Evolutionary conservation across 1,140 invertebrate genomes (phyloP).

Genomic region (Venustaconcha ellipsiformis): DNA sequence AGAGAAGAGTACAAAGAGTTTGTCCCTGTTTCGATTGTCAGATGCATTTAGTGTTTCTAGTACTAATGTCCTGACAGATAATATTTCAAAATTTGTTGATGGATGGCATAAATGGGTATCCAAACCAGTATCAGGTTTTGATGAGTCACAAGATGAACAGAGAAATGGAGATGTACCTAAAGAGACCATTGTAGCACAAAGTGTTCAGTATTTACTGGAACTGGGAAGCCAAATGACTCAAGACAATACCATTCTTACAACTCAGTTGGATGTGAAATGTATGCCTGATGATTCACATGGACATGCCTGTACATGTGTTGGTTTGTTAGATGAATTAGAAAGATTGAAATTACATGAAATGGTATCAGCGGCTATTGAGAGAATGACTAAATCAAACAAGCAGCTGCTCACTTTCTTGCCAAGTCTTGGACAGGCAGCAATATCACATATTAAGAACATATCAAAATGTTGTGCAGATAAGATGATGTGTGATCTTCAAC

Average conservation of each 20-base stretch:
- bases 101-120: slow-evolving; percentile 7
- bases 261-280: slow-evolving; percentile 15
- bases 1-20: slow-evolving; percentile 2
- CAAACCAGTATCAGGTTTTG: neutral
- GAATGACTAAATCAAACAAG: too few species aligned
- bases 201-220: neutral
- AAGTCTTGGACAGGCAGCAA: too few species aligned
- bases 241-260: neutral
- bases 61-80: neutral
- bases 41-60: slow-evolving; percentile 16
- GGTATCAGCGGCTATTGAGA: too few species aligned
- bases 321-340: too few species aligned
- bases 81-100: slow-evolving; percentile 4
- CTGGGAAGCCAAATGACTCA: too few species aligned
- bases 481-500: too few species aligned
- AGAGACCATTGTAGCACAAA: neutral
- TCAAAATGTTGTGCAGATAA: too few species aligned
- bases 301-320: slow-evolving; percentile 4
- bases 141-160: neutral
- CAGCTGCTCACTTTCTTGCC: too few species aligned
- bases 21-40: slow-evolving; percentile 27
- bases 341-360: too few species aligned
- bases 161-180: neutral
- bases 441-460: too few species aligned
- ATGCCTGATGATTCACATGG: neutral